Conservation (phyloP, 2,888 invertebrate species). For the Aleiodes testaceus region DNA sequence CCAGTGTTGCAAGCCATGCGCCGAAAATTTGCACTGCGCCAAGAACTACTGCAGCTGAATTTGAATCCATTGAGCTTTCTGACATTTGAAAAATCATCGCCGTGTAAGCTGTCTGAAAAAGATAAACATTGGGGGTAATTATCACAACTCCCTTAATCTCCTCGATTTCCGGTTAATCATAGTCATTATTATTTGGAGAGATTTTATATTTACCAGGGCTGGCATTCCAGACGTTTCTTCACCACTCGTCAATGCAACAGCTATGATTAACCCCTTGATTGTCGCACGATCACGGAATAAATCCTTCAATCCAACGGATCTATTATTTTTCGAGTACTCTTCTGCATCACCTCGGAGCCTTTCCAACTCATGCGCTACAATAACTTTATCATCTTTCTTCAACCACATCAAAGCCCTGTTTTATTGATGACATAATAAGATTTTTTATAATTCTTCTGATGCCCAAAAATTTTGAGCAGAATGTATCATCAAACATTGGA, state of each 20-base stretch:
- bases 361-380: constrained; percentile 61
- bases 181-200: background rate
- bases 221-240: constrained; percentile 74
- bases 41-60: constrained; percentile 77
- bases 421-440: background rate
- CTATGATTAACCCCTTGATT: constrained; percentile 67
- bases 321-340: constrained; percentile 49
- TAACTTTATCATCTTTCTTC: constrained; percentile 58
- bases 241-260: constrained; percentile 67
- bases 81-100: constrained; percentile 75
- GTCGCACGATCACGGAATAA: constrained; percentile 68
- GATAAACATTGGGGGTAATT: constrained; percentile 42
- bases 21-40: constrained; percentile 76
- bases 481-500: no score
- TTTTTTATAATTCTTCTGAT: no score
- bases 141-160: background rate
- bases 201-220: constrained; percentile 67
- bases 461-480: no score
- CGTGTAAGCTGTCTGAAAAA: constrained; percentile 73
- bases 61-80: constrained; percentile 74
- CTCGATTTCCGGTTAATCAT: background rate
- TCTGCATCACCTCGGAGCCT: constrained; percentile 59
- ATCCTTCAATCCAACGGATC: constrained; percentile 61
- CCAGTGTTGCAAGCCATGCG: constrained; percentile 70
- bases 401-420: constrained; percentile 53